Percentiles rank a stretch among this genome's conserved stretches.
Evolutionary conservation across 2,797 vertebrate genomes (phyloP).

Genomic region (Artibeus lituratus): DNA sequence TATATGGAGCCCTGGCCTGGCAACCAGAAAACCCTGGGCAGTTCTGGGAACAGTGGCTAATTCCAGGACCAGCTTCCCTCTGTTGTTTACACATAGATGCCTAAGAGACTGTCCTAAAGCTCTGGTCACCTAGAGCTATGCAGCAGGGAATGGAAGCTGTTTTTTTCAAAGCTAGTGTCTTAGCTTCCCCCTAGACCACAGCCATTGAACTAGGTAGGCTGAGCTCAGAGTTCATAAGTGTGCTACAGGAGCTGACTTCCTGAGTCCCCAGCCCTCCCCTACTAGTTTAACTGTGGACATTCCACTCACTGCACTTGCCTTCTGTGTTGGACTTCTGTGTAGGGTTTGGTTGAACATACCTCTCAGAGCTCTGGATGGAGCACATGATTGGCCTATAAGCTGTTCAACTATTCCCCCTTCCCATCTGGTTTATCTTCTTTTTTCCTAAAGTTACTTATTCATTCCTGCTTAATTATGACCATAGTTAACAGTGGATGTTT

Average conservation of each 20-base stretch:
- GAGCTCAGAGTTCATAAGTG: neutral
- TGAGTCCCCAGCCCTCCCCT: neutral
- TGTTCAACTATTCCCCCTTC: neutral
- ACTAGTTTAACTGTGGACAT: neutral
- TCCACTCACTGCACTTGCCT: neutral
- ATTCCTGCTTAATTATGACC: neutral
- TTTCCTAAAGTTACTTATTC: slow-evolving; percentile 13
- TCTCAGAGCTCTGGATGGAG: neutral
- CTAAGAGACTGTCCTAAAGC: neutral
- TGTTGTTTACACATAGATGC: neutral
- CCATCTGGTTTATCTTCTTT: neutral
- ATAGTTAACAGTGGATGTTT: neutral
- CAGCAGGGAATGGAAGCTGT: neutral
- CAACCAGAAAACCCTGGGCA: neutral
- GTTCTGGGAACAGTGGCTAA: neutral
- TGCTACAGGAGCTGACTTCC: neutral
- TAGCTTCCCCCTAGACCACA: neutral
- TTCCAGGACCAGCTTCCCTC: neutral
- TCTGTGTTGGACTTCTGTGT: neutral
- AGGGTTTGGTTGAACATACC: neutral
- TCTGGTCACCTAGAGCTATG: neutral
- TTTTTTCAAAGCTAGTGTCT: neutral
- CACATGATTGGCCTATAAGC: neutral
- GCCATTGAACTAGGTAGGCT: neutral
- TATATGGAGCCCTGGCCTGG: neutral